A percentile compares a stretch with the other conserved stretches of the same genome.
phyloP scores from a whole-genome alignment of 2,797 vertebrate species.

The Gastrophryne carolinensis region DNA sequence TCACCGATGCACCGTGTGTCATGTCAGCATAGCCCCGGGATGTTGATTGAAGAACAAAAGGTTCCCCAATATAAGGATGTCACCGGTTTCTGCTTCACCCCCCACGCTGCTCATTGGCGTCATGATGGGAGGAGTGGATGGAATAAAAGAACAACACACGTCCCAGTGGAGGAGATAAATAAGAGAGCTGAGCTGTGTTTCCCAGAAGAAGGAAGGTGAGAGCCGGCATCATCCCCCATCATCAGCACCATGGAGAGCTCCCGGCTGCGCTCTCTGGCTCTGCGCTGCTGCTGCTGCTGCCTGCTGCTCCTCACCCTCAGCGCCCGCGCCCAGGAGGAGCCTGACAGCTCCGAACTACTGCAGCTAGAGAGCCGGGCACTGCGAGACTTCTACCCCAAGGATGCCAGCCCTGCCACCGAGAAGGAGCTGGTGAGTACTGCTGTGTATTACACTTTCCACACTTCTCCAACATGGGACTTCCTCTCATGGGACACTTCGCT shows the following conservation, averaged over 20 bases:
- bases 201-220: not conserved
- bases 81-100: constrained; percentile 28
- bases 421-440: constrained; percentile 80
- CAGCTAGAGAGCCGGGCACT: constrained; percentile 73
- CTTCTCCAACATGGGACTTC: too few species aligned
- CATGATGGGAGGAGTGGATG: constrained; percentile 34
- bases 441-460: too few species aligned
- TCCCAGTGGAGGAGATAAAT: constrained; percentile 34
- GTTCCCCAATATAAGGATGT: constrained; percentile 22
- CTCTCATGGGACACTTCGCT: too few species aligned
- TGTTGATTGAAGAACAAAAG: constrained; percentile 35
- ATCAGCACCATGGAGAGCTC: constrained; percentile 71
- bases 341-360: constrained; percentile 66
- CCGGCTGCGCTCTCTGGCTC: constrained; percentile 62
- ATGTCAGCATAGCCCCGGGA: constrained; percentile 24
- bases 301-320: constrained; percentile 58
- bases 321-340: constrained; percentile 57
- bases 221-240: not conserved
- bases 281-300: constrained; percentile 69
- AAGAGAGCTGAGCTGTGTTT: constrained; percentile 17
- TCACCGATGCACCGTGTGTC: constrained; percentile 29
- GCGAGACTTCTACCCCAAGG: constrained; percentile 77
- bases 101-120: constrained; percentile 45
- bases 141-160: constrained; percentile 26
- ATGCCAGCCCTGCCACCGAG: constrained; percentile 74